Base-by-base conservation (phyloP, 1,140 invertebrate species). In the Palaemon carinicauda region DNA sequence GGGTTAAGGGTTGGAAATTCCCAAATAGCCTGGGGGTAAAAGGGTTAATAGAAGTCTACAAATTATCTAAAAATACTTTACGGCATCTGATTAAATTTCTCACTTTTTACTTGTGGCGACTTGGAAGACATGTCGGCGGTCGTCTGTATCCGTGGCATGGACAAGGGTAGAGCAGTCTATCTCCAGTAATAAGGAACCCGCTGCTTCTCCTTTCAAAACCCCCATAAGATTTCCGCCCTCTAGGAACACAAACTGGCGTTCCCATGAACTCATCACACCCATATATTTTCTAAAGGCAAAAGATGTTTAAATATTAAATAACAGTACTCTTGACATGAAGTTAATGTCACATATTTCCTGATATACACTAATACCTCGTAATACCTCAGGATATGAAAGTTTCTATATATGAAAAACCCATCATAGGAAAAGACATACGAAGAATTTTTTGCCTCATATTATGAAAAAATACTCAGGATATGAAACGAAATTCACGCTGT, bases 161-260 rank as follows among this genome's bases (percentile, higher is more conserved):
- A 91, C 92, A 29, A 91, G 79, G 9, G 91, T 90, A n/a, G 90
- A 91, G 10, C 91, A 90, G 80, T 93, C 92, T 14, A 93, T 89
- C 89, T 92, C 92, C 4, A 87, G 60, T 19, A 89, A 77, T 21
- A 84, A 56, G 9, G 85, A 78, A 9, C 88, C 88, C 3, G 69
- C 88, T 17, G 86, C 92, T 89, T 93, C 92, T 71, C 91, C 91
- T 89, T 91, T 92, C 21, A 88, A 78, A 78, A 92, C 91, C 82
- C 90, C 90, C 92, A 93, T 93, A 10, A 93, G 89, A 83, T 92
- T 92, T 19, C 92, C 92, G 71, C 91, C 92, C 88, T 92, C 91
- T 7, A 92, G 92, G 88, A 92, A 93, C 88, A 92, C 92, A 90
- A 91, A 93, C 65, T 90, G 90, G 33, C 91, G 90, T 0, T 92